Base-by-base conservation (phyloP, 2,888 invertebrate genomes). In the Dynastes grantii region DNA sequence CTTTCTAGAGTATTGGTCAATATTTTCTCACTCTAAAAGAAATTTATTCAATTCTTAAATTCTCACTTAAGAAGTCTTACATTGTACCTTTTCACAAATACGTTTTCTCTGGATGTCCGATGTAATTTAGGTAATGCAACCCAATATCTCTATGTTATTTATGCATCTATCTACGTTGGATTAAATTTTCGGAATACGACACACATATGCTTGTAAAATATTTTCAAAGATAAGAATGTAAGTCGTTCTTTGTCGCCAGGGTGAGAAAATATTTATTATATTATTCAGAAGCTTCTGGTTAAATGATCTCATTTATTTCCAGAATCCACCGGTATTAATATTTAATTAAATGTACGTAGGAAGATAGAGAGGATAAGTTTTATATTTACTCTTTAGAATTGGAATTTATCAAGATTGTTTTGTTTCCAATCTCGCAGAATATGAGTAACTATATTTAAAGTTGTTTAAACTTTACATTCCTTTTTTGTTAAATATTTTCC, bases 261-360 rank as follows among this genome's bases (percentile, higher is more conserved):
- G 64, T 11, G 9, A 70, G 53, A 9, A 37, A 13, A 68, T 29
- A 27, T 49, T 13, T 22, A 53, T 32, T 13, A 32, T 53, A 27
- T 70, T 71, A 71, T 71, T 71, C 37, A 55, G n/a, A n/a, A 71
- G 53, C n/a, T 32, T 71, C 55, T 32, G 70, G 70, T 71, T 32
- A 53, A 55, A 55, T 37, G 65, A 40, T 65, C 16, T n/a, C 65
- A 16, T 2, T 65, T 40, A 65, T 40, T n/a, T 65, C 65, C 5
- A n/a, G 65, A 65, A n/a, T 65, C 37, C 65, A n/a, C 32, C n/a
- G n/a, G 1, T 37, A 65, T 65, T 65, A 65, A 37, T 65, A 40
- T 65, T 65, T 32, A 65, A 65, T 40, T 40, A 32, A 37, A 37
- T 65, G 13, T 40, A 40, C 53, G 53, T 55, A 51, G 51, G 2